These are phyloP conservation scores for Porites australiensis DNA, from an alignment of 64 coral and sea anemone species.

Conservation along the genomic window DNA sequence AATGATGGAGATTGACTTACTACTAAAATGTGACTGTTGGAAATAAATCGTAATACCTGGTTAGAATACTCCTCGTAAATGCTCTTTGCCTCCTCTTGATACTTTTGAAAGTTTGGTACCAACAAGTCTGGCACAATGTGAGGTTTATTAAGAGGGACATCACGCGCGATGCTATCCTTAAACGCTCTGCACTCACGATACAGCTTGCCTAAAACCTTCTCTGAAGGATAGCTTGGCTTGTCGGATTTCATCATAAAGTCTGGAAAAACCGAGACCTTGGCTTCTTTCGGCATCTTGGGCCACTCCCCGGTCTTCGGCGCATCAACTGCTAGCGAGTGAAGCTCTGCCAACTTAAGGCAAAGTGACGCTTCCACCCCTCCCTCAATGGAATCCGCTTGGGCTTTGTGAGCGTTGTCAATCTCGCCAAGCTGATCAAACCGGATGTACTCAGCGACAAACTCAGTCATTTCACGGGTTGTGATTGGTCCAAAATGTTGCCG, in stretches of 20 bases:
- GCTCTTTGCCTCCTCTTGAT: constrained; percentile 50
- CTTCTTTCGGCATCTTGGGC: constrained; percentile 63
- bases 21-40: no score
- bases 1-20: no score
- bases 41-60: not conserved
- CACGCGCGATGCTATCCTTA: constrained; percentile 73
- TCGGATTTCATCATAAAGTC: constrained; percentile 99
- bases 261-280: constrained; percentile 70
- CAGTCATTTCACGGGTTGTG: constrained; percentile 85
- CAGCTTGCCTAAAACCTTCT: constrained; percentile 90
- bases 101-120: constrained; percentile 72
- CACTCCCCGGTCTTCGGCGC: constrained; percentile 93
- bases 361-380: constrained; percentile 81
- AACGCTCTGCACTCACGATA: constrained; percentile 91
- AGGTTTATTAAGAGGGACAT: constrained; percentile 39
- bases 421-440: constrained; percentile 88
- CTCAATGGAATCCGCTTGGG: constrained; percentile 77
- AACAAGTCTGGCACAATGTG: constrained; percentile 66
- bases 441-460: constrained; percentile 92
- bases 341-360: constrained; percentile 84
- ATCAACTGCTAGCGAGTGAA: constrained; percentile 91
- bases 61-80: constrained; percentile 58
- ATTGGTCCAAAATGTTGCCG: constrained; percentile 42
- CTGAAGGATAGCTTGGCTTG: constrained; percentile 90
- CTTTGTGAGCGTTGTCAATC: constrained; percentile 98